A percentile compares a stretch with the other conserved stretches of the same genome.
Conservation (phyloP, 2,888 invertebrate species). For the Acanthosepion esculentum region DNA sequence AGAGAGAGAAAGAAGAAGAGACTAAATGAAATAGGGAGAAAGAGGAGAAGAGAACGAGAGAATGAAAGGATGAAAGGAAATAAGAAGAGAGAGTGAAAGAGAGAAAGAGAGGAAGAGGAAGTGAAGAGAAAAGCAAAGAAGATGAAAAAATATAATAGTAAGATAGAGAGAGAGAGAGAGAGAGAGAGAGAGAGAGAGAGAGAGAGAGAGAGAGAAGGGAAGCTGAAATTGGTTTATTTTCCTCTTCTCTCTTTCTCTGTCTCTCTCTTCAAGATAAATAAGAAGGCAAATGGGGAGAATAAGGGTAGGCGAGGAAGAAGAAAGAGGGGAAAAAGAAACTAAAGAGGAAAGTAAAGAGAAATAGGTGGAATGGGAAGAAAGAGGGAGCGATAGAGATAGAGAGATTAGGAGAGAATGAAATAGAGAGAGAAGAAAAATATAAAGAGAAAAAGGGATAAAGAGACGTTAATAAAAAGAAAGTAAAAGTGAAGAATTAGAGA, state of each 20-base stretch:
- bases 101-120: not conserved
- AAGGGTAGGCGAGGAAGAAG: not conserved
- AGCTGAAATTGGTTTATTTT: no score
- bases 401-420: not conserved
- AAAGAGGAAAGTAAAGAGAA: not conserved
- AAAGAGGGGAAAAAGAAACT: not conserved
- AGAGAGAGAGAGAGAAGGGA: no score
- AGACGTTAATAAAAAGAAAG: no score
- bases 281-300: not conserved
- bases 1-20: no score
- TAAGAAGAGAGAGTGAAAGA: not conserved
- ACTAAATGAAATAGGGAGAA: no score
- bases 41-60: no score
- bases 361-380: not conserved
- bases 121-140: not conserved
- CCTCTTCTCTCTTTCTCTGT: no score
- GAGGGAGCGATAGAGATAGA: not conserved
- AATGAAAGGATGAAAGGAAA: no score
- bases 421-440: no score
- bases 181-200: not conserved
- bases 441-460: no score
- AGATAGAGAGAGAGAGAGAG: not conserved
- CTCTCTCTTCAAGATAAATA: not conserved
- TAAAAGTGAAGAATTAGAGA: no score
- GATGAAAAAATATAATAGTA: no score